Conservation (phyloP, 2,113 vertebrate species). For the Oceanodroma tethys region DNA sequence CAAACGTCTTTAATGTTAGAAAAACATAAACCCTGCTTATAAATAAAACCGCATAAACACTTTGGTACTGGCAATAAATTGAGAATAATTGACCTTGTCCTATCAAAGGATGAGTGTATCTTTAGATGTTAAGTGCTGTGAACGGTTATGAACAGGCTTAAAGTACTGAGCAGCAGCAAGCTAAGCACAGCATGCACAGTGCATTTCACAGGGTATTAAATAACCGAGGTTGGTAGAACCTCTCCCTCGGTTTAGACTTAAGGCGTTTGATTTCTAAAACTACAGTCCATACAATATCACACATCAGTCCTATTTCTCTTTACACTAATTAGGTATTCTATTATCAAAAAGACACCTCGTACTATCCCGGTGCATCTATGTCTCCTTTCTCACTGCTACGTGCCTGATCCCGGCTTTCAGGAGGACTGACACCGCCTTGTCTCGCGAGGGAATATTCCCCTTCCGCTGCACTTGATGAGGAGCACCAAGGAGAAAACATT, state of each 20-base stretch:
- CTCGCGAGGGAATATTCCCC: background rate
- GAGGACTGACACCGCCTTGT: background rate
- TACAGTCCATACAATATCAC: conserved; percentile 24
- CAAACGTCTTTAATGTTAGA: conserved; percentile 46
- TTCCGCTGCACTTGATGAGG: background rate
- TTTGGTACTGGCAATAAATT: conserved; percentile 56
- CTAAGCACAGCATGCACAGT: conserved; percentile 9
- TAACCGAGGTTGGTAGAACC: background rate
- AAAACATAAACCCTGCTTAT: conserved; percentile 48
- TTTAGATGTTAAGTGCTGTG: conserved; percentile 58
- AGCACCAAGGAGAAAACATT: background rate
- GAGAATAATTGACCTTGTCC: conserved; percentile 73
- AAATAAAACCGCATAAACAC: conserved; percentile 67
- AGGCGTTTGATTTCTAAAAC: conserved; percentile 17
- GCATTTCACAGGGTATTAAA: conserved; percentile 45
- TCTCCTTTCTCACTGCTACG: background rate
- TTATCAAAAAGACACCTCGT: conserved; percentile 26
- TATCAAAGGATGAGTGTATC: conserved; percentile 68
- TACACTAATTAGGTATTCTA: conserved; percentile 41
- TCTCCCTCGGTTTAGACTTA: background rate
- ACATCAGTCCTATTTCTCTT: background rate
- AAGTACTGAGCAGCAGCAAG: conserved; percentile 35
- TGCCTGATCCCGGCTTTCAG: background rate
- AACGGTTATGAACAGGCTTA: conserved; percentile 35
- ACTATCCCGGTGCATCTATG: background rate